Conservation (phyloP, 2,797 vertebrate genomes). For the Enteromius argenteus region DNA sequence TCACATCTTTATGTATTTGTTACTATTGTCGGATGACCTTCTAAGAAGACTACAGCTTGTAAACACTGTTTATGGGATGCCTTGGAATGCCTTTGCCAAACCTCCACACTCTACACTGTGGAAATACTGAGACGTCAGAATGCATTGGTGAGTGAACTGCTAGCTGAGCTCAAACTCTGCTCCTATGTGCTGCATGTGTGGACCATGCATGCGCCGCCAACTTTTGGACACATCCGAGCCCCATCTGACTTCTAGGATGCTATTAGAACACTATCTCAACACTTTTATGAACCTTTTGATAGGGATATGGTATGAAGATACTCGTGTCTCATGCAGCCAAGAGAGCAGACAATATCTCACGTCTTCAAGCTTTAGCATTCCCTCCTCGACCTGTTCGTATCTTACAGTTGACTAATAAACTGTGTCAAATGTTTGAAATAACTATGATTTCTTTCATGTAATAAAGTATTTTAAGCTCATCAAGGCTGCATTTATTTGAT, state of each 20-base stretch:
- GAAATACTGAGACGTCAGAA: slow-evolving; percentile 13
- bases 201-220: slow-evolving; percentile 17
- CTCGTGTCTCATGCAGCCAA: not conserved
- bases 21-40: slow-evolving; percentile 19
- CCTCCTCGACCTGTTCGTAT: not conserved
- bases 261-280: not conserved
- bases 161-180: not conserved
- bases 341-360: slow-evolving; percentile 9
- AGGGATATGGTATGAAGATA: not conserved
- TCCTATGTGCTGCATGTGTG: slow-evolving; percentile 30
- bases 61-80: slow-evolving; percentile 24
- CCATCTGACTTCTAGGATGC: slow-evolving; percentile 7
- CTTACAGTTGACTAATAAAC: not conserved
- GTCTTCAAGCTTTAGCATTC: slow-evolving; percentile 13
- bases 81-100: slow-evolving; percentile 46
- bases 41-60: slow-evolving; percentile 33
- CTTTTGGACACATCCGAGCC: not conserved
- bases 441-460: not conserved
- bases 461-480: not conserved
- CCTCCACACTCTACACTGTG: slow-evolving; percentile 25
- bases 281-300: not conserved
- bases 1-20: slow-evolving; percentile 22
- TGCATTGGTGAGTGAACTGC: slow-evolving; percentile 8
- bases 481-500: not conserved
- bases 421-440: not conserved